These are phyloP conservation scores for Diplazon laetatorius DNA, from an alignment of 2,888 invertebrate genomes.

Conservation along the genomic window DNA sequence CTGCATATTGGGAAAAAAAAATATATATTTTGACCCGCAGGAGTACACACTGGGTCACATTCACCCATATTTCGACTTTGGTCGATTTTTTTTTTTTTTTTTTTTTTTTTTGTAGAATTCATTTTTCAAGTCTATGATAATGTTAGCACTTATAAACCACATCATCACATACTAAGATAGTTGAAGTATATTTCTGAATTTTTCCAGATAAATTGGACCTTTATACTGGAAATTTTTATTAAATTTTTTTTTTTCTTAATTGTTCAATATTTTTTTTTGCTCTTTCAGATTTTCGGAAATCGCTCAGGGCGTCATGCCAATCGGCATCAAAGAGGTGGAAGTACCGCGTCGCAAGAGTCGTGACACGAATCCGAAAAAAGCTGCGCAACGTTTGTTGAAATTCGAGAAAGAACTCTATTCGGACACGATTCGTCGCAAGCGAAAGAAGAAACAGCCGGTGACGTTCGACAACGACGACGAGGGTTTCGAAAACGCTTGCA, in stretches of 20 bases:
- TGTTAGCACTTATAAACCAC: too few relatives aligned
- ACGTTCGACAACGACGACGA: slow-evolving; percentile 48
- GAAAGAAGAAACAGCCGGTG: slow-evolving; percentile 66
- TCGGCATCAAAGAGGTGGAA: slow-evolving; percentile 85
- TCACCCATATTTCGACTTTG: too few relatives aligned
- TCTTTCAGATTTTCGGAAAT: slow-evolving; percentile 85
- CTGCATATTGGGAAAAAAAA: slow-evolving; percentile 30
- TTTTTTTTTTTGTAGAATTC: too few relatives aligned
- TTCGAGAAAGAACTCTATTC: slow-evolving; percentile 83
- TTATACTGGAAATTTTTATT: too few relatives aligned
- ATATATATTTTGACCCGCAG: not conserved
- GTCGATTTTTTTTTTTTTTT: too few relatives aligned
- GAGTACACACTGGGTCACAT: too few relatives aligned
- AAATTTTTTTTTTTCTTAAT: too few relatives aligned
- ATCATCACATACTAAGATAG: too few relatives aligned
- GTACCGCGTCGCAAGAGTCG: slow-evolving; percentile 77
- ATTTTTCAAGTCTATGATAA: too few relatives aligned
- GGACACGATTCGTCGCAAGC: slow-evolving; percentile 71
- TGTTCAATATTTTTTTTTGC: too few relatives aligned
- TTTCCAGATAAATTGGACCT: too few relatives aligned
- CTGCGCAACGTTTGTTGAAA: slow-evolving; percentile 81
- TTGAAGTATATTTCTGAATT: too few relatives aligned
- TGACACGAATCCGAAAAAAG: slow-evolving; percentile 76
- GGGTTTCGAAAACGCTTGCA: slow-evolving; percentile 40
- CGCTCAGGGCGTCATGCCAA: slow-evolving; percentile 86